Conservation (phyloP, 2,888 invertebrate genomes). For the Acheta domesticus region DNA sequence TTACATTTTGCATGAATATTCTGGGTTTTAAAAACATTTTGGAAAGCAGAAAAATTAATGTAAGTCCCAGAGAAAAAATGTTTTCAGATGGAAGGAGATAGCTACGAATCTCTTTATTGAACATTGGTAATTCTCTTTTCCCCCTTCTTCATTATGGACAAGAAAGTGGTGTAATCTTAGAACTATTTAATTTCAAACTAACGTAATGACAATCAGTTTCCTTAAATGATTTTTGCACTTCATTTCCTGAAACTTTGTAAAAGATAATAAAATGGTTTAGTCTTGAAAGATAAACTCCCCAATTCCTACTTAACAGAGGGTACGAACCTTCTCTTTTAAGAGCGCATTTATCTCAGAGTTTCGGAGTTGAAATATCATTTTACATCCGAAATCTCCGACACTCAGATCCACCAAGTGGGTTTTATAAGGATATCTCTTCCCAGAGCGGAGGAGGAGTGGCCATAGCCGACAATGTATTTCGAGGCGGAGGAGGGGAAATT, state of each 20-base stretch:
- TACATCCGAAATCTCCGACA: background rate
- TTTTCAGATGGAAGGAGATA: too few relatives aligned
- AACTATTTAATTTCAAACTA: too few relatives aligned
- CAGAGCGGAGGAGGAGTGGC: background rate
- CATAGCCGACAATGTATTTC: too few relatives aligned
- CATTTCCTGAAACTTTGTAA: background rate
- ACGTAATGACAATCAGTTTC: too few relatives aligned
- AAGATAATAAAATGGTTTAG: background rate
- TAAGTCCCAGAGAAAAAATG: background rate
- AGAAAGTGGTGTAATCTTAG: too few relatives aligned
- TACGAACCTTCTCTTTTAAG: background rate
- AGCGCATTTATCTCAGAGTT: background rate
- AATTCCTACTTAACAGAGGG: background rate
- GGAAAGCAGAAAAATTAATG: background rate
- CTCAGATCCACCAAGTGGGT: background rate
- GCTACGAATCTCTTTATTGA: too few relatives aligned
- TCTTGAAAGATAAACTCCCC: background rate
- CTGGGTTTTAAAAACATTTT: background rate
- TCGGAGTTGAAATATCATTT: constrained; percentile 9
- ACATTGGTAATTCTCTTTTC: too few relatives aligned
- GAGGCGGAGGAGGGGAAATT: background rate
- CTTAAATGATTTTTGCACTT: background rate
- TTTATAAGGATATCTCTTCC: background rate
- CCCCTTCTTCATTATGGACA: too few relatives aligned
- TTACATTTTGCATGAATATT: background rate